Percentiles rank a stretch among this genome's conserved stretches.
Evolutionary conservation across 2,888 invertebrate species (phyloP).

Genomic region (Sarcophaga carnaria): DNA sequence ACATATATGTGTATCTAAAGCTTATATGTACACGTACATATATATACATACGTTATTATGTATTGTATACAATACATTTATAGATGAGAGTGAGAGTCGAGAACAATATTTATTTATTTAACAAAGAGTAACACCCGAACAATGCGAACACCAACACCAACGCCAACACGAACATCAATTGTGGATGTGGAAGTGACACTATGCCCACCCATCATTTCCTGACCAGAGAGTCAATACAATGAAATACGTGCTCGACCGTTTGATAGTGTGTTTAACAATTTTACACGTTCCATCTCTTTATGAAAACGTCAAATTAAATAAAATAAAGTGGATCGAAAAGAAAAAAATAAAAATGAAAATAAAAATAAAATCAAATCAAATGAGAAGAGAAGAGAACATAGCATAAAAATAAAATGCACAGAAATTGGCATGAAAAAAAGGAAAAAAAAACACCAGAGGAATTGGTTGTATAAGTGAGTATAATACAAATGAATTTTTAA

Average conservation of each 20-base stretch:
- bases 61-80: neutral
- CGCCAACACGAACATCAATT: slow-evolving; percentile 2
- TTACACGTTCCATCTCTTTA: slow-evolving; percentile 57
- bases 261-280: slow-evolving; percentile 60
- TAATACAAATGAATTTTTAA: too few species aligned
- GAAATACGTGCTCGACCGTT: slow-evolving; percentile 64
- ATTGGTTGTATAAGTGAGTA: too few species aligned
- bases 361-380: slow-evolving; percentile 36
- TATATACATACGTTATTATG: neutral
- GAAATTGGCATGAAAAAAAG: neutral
- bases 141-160: slow-evolving; percentile 15
- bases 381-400: neutral
- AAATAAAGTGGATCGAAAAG: slow-evolving; percentile 46
- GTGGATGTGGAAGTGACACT: neutral
- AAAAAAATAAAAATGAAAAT: slow-evolving; percentile 14
- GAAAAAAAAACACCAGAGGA: too few species aligned
- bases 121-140: slow-evolving; percentile 9
- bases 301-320: slow-evolving; percentile 63
- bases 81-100: neutral
- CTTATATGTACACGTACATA: neutral
- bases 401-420: neutral
- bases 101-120: slow-evolving; percentile 22
- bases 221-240: slow-evolving; percentile 56
- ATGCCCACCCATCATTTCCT: slow-evolving; percentile 11
- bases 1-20: neutral